phyloP scores from a whole-genome alignment of 2,113 vertebrate genomes.

The Abramis brama region DNA sequence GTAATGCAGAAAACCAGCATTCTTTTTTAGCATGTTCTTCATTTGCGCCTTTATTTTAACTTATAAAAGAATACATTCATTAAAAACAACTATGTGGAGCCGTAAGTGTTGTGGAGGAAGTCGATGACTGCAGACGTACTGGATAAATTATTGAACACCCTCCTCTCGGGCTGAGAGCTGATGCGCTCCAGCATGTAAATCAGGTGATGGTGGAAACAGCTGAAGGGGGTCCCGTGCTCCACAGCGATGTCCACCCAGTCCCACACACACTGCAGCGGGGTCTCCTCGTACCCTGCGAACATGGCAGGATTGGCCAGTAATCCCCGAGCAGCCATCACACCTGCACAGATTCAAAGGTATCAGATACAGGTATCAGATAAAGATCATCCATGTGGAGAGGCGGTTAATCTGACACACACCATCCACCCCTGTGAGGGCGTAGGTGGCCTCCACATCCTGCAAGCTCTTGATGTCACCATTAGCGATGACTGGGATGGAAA shows the following conservation, averaged over 20 bases:
- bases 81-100: constrained; percentile 54
- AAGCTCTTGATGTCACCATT: constrained; percentile 92
- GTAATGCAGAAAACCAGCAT: not conserved
- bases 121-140: constrained; percentile 95
- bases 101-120: constrained; percentile 87
- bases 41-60: not conserved
- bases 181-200: constrained; percentile 98
- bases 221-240: constrained; percentile 91
- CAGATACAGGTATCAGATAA: not conserved
- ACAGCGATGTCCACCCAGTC: constrained; percentile 94
- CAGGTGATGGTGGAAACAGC: constrained; percentile 95
- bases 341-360: constrained; percentile 64
- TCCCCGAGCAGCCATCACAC: constrained; percentile 94
- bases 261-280: constrained; percentile 90
- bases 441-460: constrained; percentile 84
- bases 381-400: not conserved
- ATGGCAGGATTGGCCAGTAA: constrained; percentile 93
- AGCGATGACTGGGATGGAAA: constrained; percentile 89
- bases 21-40: not conserved
- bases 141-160: constrained; percentile 88
- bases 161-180: constrained; percentile 93
- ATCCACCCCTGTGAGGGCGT: constrained; percentile 85
- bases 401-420: constrained; percentile 75
- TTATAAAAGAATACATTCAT: not conserved
- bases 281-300: constrained; percentile 93